Evolutionary conservation across 2,113 vertebrate species (phyloP).

Genomic region (Promerops cafer): DNA sequence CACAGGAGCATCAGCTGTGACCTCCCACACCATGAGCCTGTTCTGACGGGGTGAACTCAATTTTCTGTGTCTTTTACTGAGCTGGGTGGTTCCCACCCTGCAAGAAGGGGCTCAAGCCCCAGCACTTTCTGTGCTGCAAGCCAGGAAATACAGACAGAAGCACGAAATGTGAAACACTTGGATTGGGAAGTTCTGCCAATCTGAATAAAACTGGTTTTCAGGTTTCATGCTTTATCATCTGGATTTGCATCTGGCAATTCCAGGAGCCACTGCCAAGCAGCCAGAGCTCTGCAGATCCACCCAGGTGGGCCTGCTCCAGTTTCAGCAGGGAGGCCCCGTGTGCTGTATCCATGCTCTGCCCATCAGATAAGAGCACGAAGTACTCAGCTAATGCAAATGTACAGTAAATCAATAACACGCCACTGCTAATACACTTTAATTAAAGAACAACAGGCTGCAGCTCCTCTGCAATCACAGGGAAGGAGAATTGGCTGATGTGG

Average conservation of each 20-base stretch:
- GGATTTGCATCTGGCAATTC: not conserved
- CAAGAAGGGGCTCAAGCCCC: not conserved
- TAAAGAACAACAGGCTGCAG: conserved; percentile 31
- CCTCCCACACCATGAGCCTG: not conserved
- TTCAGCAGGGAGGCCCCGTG: not conserved
- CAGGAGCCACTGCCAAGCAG: not conserved
- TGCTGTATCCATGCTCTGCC: not conserved
- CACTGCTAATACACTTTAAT: conserved; percentile 40
- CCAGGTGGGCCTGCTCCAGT: conserved; percentile 15
- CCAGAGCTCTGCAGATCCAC: not conserved
- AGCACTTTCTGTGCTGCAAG: not conserved
- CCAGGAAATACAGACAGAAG: not conserved
- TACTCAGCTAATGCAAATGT: conserved; percentile 38
- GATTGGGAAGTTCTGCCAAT: not conserved
- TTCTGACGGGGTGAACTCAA: not conserved
- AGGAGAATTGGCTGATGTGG: not conserved
- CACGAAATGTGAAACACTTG: not conserved
- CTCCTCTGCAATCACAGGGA: not conserved
- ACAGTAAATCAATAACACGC: conserved; percentile 41
- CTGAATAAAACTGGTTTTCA: not conserved
- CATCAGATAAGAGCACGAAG: conserved; percentile 43
- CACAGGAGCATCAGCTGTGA: not conserved
- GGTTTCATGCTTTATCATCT: not conserved
- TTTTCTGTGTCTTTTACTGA: not conserved
- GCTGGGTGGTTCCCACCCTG: not conserved